Evolutionary conservation across 2,888 invertebrate species (phyloP).

Genomic region (Vannuccia rotundouncinata): DNA sequence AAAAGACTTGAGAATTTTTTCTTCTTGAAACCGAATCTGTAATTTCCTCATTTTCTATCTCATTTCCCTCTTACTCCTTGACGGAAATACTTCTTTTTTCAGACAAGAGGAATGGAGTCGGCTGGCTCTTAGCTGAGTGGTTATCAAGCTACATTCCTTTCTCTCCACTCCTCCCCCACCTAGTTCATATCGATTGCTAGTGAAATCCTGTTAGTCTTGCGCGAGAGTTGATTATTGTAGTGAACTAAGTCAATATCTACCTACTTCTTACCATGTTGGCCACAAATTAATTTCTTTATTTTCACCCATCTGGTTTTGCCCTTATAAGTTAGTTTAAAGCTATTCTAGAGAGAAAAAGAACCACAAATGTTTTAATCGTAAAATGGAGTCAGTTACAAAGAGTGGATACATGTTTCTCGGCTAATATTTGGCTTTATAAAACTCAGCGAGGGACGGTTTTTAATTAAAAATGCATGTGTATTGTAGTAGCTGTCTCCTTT

Average conservation of each 20-base stretch:
- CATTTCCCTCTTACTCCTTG: neutral
- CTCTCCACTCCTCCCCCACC: no score
- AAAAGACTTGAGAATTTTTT: neutral
- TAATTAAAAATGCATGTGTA: neutral
- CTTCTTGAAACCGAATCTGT: neutral
- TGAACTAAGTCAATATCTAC: neutral
- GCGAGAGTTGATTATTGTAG: neutral
- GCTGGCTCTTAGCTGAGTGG: neutral
- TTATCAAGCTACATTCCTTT: neutral
- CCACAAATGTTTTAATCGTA: no score
- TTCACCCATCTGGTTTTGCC: no score
- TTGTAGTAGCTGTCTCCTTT: neutral
- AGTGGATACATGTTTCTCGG: no score
- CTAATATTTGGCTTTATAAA: no score
- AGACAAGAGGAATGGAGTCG: neutral
- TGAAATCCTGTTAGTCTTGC: neutral
- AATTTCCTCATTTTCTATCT: neutral
- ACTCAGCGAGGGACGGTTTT: neutral
- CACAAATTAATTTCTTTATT: no score
- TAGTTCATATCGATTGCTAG: neutral
- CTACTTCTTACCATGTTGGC: no score
- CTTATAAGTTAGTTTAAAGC: no score
- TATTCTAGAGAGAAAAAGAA: no score
- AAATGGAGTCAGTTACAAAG: no score
- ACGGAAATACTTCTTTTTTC: neutral